phyloP scores from a whole-genome alignment of 2,113 vertebrate species.

The Garra rufa region DNA sequence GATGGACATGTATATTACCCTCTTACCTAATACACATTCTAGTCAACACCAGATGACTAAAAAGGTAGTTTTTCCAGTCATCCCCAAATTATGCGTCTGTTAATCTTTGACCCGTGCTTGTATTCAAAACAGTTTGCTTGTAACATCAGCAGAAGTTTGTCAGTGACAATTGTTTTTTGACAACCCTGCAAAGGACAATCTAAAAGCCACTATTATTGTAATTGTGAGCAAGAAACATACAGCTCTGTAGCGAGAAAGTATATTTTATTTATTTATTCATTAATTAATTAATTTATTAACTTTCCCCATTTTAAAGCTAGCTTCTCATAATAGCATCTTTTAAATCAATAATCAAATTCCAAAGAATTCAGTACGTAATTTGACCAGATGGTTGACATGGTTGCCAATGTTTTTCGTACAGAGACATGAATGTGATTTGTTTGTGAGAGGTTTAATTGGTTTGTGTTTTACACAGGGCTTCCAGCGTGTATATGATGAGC shows the following conservation, averaged over 20 bases:
- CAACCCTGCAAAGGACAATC: background rate
- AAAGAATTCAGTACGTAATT: background rate
- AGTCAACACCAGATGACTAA: background rate
- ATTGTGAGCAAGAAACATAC: background rate
- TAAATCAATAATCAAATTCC: background rate
- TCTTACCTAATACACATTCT: background rate
- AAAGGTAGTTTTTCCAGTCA: background rate
- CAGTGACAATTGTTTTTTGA: background rate
- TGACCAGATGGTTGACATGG: background rate
- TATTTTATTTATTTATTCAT: background rate
- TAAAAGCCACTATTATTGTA: background rate
- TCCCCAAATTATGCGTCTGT: background rate
- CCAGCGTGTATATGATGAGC: constrained; percentile 82
- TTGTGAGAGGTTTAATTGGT: background rate
- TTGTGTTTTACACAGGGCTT: constrained; percentile 76
- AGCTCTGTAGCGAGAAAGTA: background rate
- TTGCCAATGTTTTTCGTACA: background rate
- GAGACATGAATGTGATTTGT: background rate
- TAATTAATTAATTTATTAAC: background rate
- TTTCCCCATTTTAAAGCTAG: background rate
- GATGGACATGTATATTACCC: background rate
- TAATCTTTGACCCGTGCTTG: background rate
- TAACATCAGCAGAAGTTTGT: background rate
- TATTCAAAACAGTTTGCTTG: constrained; percentile 11
- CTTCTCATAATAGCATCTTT: background rate